Conservation (phyloP, 1,140 invertebrate species). For the Branchinecta lynchi region DNA sequence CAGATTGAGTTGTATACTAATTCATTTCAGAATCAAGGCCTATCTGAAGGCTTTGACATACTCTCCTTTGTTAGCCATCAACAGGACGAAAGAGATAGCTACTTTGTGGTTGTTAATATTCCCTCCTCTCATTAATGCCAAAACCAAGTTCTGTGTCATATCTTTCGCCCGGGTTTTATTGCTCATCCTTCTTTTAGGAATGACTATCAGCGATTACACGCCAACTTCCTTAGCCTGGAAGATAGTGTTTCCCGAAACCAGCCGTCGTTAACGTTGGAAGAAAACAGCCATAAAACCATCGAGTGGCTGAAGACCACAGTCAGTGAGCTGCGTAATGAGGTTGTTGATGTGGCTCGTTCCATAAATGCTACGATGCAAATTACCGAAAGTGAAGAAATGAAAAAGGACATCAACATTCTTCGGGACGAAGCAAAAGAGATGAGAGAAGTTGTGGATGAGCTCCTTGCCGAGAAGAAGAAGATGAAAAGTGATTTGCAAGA, state of each 20-base stretch:
- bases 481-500: no score
- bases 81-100: no score
- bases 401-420: background rate
- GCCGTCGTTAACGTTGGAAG: conserved; percentile 8
- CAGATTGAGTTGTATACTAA: no score
- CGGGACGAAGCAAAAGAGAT: background rate
- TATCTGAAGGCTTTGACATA: no score
- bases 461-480: no score
- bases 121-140: no score
- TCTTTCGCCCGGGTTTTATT: no score
- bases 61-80: no score
- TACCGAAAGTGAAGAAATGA: background rate
- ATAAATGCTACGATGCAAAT: conserved; percentile 17
- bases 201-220: background rate
- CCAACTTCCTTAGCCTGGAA: background rate
- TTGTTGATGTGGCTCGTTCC: conserved; percentile 17
- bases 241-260: background rate
- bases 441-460: background rate
- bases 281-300: conserved; percentile 21
- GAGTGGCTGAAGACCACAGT: conserved; percentile 20
- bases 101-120: no score
- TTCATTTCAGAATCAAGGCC: no score
- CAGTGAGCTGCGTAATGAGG: conserved; percentile 17
- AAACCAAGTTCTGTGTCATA: no score
- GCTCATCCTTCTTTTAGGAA: conserved; percentile 23